Evolutionary conservation across 2,113 vertebrate species (phyloP).

Genomic region (Passer montanus): DNA sequence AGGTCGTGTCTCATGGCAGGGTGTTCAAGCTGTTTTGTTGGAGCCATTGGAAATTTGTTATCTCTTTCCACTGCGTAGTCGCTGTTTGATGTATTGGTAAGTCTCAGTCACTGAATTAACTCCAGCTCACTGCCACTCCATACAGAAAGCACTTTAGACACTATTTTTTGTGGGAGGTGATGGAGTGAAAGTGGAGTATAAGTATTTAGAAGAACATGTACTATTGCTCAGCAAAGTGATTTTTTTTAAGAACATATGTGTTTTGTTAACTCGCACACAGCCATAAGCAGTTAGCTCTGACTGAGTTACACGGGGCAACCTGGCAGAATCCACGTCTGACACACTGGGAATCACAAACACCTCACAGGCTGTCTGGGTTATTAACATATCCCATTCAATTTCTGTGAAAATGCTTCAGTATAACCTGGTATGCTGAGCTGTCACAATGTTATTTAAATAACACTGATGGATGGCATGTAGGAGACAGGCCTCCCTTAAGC

Average conservation of each 20-base stretch:
- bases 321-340: background rate
- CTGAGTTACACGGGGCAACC: rapidly evolving
- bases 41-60: background rate
- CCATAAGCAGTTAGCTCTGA: background rate
- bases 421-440: background rate
- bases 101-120: background rate
- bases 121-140: background rate
- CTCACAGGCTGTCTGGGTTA: background rate
- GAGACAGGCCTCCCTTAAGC: background rate
- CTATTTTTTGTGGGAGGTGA: background rate
- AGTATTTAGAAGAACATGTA: background rate
- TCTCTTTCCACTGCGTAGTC: background rate
- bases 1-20: background rate
- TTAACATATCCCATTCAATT: background rate
- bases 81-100: background rate
- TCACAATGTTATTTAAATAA: background rate
- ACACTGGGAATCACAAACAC: background rate
- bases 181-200: background rate
- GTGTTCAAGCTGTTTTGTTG: background rate
- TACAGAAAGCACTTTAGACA: background rate
- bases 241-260: background rate
- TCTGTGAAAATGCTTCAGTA: background rate
- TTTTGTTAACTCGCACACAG: rapidly evolving
- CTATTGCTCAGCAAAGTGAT: background rate
- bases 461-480: background rate